Percentiles rank a stretch among this genome's conserved stretches.
These are phyloP conservation scores for Yponomeuta plumbellus DNA, from an alignment of 2,888 invertebrate genomes.

Conservation along the genomic window DNA sequence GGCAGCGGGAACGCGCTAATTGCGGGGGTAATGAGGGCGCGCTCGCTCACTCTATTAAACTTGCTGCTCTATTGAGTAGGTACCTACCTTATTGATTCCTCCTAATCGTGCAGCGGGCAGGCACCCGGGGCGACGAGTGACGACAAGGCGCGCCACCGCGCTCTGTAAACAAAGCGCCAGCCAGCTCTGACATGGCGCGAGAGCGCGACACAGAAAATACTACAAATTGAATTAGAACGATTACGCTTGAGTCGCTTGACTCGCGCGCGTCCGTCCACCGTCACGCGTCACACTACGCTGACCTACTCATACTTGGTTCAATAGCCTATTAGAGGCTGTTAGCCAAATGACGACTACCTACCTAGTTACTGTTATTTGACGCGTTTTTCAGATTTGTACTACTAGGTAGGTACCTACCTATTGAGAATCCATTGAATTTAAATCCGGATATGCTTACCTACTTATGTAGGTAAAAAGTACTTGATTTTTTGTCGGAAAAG, in stretches of 20 bases:
- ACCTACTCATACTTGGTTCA: constrained; percentile 4
- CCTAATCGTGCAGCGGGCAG: constrained; percentile 64
- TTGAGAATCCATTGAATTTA: no score
- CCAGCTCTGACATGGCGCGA: constrained; percentile 14
- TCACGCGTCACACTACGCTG: background rate
- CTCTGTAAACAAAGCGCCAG: constrained; percentile 52
- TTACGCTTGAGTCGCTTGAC: constrained; percentile 33
- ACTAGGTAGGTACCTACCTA: no score
- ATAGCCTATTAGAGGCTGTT: background rate
- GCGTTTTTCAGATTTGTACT: background rate
- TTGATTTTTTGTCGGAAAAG: no score
- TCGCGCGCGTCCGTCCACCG: background rate
- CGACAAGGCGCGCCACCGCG: constrained; percentile 32
- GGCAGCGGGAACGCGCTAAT: constrained; percentile 64
- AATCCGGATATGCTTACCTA: no score
- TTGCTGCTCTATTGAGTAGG: constrained; percentile 70
- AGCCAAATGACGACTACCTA: background rate
- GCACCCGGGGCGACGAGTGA: constrained; percentile 36
- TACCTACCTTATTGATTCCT: constrained; percentile 76
- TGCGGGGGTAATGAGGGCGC: constrained; percentile 76
- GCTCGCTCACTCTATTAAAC: constrained; percentile 74
- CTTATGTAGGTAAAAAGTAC: no score
- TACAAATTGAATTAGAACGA: constrained; percentile 66
- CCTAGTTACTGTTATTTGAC: background rate
- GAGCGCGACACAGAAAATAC: constrained; percentile 9